Evolutionary conservation across 2,113 vertebrate genomes (phyloP), one percentile per base, ranked within the genome.

Genomic region (Periophthalmus modestus): DNA sequence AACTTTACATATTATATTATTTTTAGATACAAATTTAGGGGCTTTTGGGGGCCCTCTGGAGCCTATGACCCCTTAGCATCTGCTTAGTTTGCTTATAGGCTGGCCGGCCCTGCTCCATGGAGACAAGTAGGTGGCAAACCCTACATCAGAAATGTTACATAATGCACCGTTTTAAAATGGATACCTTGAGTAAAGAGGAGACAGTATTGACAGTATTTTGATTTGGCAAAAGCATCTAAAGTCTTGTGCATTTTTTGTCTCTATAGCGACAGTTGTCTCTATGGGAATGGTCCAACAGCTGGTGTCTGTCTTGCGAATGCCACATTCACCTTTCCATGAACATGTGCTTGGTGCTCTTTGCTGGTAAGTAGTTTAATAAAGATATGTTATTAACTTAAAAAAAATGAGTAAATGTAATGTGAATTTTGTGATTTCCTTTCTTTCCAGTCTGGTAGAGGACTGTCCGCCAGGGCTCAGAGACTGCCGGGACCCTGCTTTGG

Each of bases 281-380:
- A 97, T 97, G 96, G 96, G 96, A 2, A 97, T 97, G 95, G 94
- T 96, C 3, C 94, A 96, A 88, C 96, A 97, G 87, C 88, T 97
- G 43, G 94, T 96, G 1, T 89, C 93, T 0, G 89, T 94, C 18
- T 88, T 95, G 4, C 90, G 92, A 6, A 75, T 82, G 0, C 89
- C 93, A 1, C 94, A 92, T 77, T 92, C 89, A 9, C 69, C 90
- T 23, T 90, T 94, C 61, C 94, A 95, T 46, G 94, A 95, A 57
- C 94, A 95, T 7, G 93, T 95, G n/a, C 88, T 95, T 2, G 94
- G 93, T 0, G 94, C 94, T 62, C 93, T 97, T 65, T 96, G 95
- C 93, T 95, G 95, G 96, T 97, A 84, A 88, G 90, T 66, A 84
- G 48, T 48, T 43, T 10, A 43, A 7, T 43, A 43, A 34, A 15